Base-by-base conservation (phyloP, 2,797 vertebrate genomes). In the Darevskia mixta region DNA sequence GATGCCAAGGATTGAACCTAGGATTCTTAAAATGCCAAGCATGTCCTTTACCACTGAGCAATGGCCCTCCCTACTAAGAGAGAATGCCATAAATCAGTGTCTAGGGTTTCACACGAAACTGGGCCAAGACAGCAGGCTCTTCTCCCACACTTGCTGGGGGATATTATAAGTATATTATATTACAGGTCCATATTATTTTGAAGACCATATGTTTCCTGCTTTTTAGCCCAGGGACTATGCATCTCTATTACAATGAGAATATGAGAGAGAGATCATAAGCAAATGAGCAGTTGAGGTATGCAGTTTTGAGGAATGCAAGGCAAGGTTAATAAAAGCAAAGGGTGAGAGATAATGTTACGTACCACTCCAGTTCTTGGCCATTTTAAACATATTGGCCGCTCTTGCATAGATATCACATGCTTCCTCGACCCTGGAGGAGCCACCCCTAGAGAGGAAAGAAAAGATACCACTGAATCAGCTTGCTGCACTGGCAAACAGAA, bases 351-450 rank as follows among this genome's bases (percentile, higher is more conserved):
- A 18, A 75, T 45, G 32, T 0, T 76, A 96, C 97, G 32, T 96
- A 99, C 98, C 98, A 87, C 98, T 99, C 98, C 98, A 99, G 88
- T 99, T 99, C 92, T 99, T 99, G 93, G 98, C 98, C 98, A 99
- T 99, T 95, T 99, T 99, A 96, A 97, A 99, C 98, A 98, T 98
- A 94, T 99, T 99, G 29, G 98, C 98, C 0, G 98, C 98, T 79
- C 98, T 97, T 83, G 97, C 97, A 9, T 98, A 99, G 92, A 98
- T 96, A 83, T 99, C 98, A 15, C 98, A 99, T 10, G 98, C 98
- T 93, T 99, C 98, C 94, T 99, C 98, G 87, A 97, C 89, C 95
- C 98, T 98, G 76, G 98, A 98, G 13, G 98, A 98, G 64, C 98
- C 97, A 64, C 98, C 97, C 85, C 98, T 99, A 92, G 35, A 45